Evolutionary conservation across 2,113 vertebrate species (phyloP).

Genomic region (Hemibagrus wyckioides): DNA sequence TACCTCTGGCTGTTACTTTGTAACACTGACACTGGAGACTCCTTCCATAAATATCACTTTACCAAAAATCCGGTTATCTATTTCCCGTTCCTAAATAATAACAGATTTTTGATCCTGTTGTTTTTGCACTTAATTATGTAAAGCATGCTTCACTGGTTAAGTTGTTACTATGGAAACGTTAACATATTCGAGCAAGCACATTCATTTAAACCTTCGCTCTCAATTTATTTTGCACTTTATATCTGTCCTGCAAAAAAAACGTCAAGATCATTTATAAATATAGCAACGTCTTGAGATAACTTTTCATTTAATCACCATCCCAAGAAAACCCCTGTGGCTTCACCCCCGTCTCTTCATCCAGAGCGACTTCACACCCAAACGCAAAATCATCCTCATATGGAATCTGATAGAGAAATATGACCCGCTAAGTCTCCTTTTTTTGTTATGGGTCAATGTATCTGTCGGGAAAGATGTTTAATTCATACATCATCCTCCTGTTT

Average conservation of each 20-base stretch:
- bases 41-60: not conserved
- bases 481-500: conserved; percentile 52
- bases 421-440: conserved; percentile 24
- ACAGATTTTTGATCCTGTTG: too few species aligned
- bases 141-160: not conserved
- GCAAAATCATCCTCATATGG: not conserved
- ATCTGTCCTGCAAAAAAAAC: not conserved
- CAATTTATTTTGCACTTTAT: too few species aligned
- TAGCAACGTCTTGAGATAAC: not conserved
- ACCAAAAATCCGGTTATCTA: too few species aligned
- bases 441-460: conserved; percentile 38
- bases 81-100: too few species aligned
- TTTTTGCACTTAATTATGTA: not conserved
- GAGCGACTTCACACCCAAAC: not conserved
- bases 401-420: conserved; percentile 41
- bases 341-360: not conserved
- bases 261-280: not conserved
- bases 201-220: not conserved
- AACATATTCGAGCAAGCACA: not conserved
- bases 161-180: not conserved
- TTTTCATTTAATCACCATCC: not conserved
- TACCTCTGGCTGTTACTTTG: not conserved
- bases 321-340: not conserved
- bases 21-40: not conserved
- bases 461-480: conserved; percentile 46